Evolutionary conservation across 2,888 invertebrate genomes (phyloP), one percentile per base, ranked within the genome.

Genomic region (Lasius fuliginosus): DNA sequence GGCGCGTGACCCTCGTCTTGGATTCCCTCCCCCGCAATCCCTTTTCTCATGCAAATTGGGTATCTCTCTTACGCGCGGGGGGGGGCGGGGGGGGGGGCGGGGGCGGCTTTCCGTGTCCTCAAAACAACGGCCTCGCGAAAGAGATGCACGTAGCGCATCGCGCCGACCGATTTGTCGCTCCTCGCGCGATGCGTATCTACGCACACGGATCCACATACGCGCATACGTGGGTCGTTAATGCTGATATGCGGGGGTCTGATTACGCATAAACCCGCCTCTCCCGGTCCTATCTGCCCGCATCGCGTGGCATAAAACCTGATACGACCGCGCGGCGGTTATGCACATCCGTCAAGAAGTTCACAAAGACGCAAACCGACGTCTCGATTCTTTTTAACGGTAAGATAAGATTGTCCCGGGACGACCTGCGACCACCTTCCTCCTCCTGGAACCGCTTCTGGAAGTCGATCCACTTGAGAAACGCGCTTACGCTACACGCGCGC

Each of bases 361-460:
- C 92, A 92, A 92, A 92, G 92, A 92, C 91, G 91, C 90, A 86
- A 90, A 91, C 92, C 91, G 94, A 94, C 93, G 90, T 92, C 91
- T 94, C 94, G 92, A 93, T 94, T 93, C 94, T 94, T 94, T 92
- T 92, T 76, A 85, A 86, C 84, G 89, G 67, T 76, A 92, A 92
- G 93, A 93, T 93, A 93, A 93, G 91, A 93, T 93, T 93, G 93
- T 93, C 91, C 91, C 65, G 82, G 86, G 77, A 84, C 83, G 49
- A 23, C 81, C 69, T 53, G 23, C 71, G 84, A 69, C 73, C 49
- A 33, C 69, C 65, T 68, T 64, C 23, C 8, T 23, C 23, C 65
- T 49, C 46, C 46, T 62, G n/a, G 30, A 65, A 60, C 46, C 76
- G 56, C 85, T 83, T 30, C 49, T 82, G 83, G 73, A 86, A 85